phyloP scores from a whole-genome alignment of 64 coral and sea anemone species.

The Pachyseris speciosa region DNA sequence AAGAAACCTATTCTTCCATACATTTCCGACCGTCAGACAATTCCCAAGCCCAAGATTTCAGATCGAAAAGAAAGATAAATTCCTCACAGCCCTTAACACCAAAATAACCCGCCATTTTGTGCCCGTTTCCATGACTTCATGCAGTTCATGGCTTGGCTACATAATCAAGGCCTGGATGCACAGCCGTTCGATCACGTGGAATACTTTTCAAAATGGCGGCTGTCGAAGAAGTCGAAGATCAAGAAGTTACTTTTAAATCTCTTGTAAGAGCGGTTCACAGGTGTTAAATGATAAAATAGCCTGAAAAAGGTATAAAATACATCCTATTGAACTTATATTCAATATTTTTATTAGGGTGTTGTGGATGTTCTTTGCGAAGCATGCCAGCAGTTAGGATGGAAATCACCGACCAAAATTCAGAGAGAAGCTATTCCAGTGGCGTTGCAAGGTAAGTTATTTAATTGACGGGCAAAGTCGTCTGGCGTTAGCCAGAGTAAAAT shows the following conservation, averaged over 20 bases:
- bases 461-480: too few relatives aligned
- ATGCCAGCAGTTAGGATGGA: slow-evolving; percentile 94
- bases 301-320: not conserved
- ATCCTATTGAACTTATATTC: not conserved
- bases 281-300: not conserved
- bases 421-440: slow-evolving; percentile 92
- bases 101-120: slow-evolving; percentile 30
- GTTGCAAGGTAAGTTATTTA: slow-evolving; percentile 81
- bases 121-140: slow-evolving; percentile 43
- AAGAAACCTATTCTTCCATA: too few relatives aligned
- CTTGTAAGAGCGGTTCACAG: slow-evolving; percentile 54
- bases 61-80: not conserved
- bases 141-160: slow-evolving; percentile 16
- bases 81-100: not conserved
- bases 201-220: slow-evolving; percentile 82
- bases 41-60: not conserved
- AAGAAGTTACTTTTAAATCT: slow-evolving; percentile 81
- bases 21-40: not conserved
- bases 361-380: slow-evolving; percentile 95
- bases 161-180: not conserved
- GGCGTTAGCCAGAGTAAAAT: too few relatives aligned
- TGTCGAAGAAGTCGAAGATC: not conserved
- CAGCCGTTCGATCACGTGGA: slow-evolving; percentile 49
- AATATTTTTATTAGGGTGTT: slow-evolving; percentile 67
- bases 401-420: slow-evolving; percentile 90